phyloP scores from a whole-genome alignment of 2,888 invertebrate species.

The Drosophila meridiana region DNA sequence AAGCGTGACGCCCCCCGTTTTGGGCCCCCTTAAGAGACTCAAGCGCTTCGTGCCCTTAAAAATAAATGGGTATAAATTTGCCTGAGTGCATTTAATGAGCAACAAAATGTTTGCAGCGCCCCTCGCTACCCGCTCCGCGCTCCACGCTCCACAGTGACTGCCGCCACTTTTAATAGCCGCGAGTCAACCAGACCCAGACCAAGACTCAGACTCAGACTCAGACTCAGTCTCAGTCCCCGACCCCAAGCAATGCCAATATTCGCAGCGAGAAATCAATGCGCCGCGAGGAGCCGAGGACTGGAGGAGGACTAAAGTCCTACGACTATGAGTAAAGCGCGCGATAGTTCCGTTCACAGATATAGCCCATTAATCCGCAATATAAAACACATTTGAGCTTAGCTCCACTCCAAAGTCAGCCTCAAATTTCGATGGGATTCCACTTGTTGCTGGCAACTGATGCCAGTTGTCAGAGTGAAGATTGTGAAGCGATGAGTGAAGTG shows the following conservation, averaged over 20 bases:
- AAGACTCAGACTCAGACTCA: not conserved
- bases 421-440: not conserved
- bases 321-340: not conserved
- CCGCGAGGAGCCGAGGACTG: not conserved
- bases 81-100: slow-evolving; percentile 66
- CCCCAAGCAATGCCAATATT: slow-evolving; percentile 20
- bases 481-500: no score
- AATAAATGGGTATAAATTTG: slow-evolving; percentile 63
- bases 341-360: not conserved
- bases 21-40: not conserved
- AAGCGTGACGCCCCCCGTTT: slow-evolving; percentile 18
- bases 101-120: slow-evolving; percentile 46
- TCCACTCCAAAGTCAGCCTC: not conserved
- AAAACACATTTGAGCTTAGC: slow-evolving; percentile 1
- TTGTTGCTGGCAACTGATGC: not conserved
- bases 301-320: not conserved
- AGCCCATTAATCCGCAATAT: not conserved
- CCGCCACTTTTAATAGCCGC: slow-evolving; percentile 37
- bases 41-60: slow-evolving; percentile 30
- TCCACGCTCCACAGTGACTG: no score
- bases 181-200: slow-evolving; percentile 15
- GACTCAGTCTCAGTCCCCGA: not conserved
- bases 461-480: not conserved
- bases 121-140: not conserved
- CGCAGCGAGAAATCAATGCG: slow-evolving; percentile 23